Conservation (phyloP, 2,113 vertebrate genomes). For the Chlamydotis undulata region DNA sequence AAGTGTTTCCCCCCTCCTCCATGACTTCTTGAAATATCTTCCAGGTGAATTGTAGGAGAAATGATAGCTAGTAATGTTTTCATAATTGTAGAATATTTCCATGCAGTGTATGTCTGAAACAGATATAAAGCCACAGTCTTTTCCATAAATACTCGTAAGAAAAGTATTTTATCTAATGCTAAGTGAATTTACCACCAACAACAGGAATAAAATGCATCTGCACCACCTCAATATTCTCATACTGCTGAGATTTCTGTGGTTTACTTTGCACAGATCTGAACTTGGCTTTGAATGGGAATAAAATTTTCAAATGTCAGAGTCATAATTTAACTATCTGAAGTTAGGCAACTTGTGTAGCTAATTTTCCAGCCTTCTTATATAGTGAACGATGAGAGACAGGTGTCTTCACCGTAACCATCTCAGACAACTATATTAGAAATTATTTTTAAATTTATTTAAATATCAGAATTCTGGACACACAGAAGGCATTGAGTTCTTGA, state of each 20-base stretch:
- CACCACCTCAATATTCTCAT: background rate
- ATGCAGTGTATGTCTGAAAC: background rate
- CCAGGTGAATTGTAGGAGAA: background rate
- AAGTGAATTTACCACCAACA: slow-evolving; percentile 5
- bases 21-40: slow-evolving; percentile 9
- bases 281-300: background rate
- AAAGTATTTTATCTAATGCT: slow-evolving; percentile 6
- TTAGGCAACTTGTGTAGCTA: background rate
- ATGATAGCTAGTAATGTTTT: background rate
- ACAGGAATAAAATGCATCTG: background rate
- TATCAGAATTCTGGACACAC: background rate
- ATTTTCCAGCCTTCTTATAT: background rate
- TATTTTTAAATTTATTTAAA: background rate
- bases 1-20: background rate
- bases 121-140: background rate
- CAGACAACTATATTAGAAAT: background rate
- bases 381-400: background rate
- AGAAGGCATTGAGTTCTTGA: background rate
- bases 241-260: background rate
- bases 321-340: background rate
- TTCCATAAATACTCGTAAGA: background rate
- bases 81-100: slow-evolving; percentile 7
- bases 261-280: background rate
- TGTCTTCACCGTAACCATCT: background rate
- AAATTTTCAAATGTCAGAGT: background rate